A percentile compares a stretch with the other conserved stretches of the same genome.
These are phyloP conservation scores for Heteractis magnifica DNA, from an alignment of 92 coral and sea anemone species.

Conservation along the genomic window DNA sequence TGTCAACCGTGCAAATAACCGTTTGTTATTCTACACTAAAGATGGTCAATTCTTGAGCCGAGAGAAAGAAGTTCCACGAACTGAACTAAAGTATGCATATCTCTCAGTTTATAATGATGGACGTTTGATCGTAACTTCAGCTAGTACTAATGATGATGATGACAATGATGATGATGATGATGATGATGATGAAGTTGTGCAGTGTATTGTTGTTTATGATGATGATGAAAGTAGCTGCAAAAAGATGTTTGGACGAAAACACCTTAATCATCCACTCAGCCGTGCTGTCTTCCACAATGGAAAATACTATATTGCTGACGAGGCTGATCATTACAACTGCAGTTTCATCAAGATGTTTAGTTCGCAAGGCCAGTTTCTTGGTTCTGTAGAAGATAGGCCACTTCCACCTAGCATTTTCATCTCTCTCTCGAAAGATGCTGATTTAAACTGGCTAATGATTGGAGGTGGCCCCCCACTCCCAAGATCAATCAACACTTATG, in stretches of 20 bases:
- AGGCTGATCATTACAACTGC: not conserved
- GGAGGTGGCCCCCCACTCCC: not conserved
- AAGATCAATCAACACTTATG: not conserved
- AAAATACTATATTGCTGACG: conserved; percentile 18
- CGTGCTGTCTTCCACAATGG: conserved; percentile 28
- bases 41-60: conserved; percentile 8
- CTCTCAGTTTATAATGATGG: conserved; percentile 8
- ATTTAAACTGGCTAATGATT: not conserved
- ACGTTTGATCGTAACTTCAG: conserved; percentile 20
- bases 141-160: conserved; percentile 7
- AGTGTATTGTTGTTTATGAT: conserved; percentile 16
- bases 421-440: not conserved
- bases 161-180: not conserved
- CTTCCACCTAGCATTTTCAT: not conserved
- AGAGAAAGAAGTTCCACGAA: not conserved
- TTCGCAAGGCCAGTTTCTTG: not conserved
- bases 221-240: not conserved
- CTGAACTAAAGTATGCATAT: conserved; percentile 11
- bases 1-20: conserved; percentile 31
- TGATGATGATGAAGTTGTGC: not conserved
- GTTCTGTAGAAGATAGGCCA: not conserved
- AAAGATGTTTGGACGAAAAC: conserved; percentile 18
- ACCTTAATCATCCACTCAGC: conserved; percentile 9
- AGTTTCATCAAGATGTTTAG: not conserved
- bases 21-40: conserved; percentile 19